phyloP scores from a whole-genome alignment of 2,888 invertebrate genomes.

The Pharmacophagus antenor region DNA sequence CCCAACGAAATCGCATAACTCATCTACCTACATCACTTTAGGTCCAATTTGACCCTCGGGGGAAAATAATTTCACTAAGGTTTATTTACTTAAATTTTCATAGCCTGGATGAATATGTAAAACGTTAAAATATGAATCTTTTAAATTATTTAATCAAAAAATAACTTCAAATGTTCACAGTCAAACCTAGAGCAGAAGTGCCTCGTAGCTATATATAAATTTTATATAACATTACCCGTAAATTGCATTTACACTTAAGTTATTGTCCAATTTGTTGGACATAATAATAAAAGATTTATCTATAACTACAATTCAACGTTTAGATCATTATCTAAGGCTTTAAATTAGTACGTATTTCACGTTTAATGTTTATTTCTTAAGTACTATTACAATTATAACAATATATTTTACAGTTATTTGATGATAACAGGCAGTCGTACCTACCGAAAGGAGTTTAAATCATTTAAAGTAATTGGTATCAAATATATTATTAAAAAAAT shows the following conservation, averaged over 20 bases:
- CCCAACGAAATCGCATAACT: constrained; percentile 35
- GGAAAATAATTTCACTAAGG: constrained; percentile 34
- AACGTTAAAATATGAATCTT: not conserved
- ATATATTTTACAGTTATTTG: not conserved
- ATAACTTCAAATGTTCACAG: not conserved
- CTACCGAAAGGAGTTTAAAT: too few relatives aligned
- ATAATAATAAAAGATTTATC: constrained; percentile 36
- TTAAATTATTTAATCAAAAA: not conserved
- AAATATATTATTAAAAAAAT: too few relatives aligned
- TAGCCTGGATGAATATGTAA: constrained; percentile 5
- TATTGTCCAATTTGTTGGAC: constrained; percentile 41
- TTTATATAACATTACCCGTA: constrained; percentile 32
- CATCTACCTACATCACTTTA: constrained; percentile 33
- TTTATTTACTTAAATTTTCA: constrained; percentile 33
- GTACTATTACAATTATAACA: not conserved
- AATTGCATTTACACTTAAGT: constrained; percentile 34
- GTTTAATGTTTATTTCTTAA: not conserved
- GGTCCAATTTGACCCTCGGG: constrained; percentile 29
- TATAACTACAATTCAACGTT: constrained; percentile 9
- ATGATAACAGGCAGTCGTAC: not conserved
- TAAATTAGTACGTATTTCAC: not conserved
- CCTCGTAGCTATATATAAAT: constrained; percentile 11
- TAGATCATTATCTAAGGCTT: constrained; percentile 10
- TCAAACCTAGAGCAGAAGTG: not conserved
- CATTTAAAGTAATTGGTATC: too few relatives aligned